These are phyloP conservation scores for Diarsia mendica DNA, from an alignment of 2,888 invertebrate genomes.

Conservation along the genomic window DNA sequence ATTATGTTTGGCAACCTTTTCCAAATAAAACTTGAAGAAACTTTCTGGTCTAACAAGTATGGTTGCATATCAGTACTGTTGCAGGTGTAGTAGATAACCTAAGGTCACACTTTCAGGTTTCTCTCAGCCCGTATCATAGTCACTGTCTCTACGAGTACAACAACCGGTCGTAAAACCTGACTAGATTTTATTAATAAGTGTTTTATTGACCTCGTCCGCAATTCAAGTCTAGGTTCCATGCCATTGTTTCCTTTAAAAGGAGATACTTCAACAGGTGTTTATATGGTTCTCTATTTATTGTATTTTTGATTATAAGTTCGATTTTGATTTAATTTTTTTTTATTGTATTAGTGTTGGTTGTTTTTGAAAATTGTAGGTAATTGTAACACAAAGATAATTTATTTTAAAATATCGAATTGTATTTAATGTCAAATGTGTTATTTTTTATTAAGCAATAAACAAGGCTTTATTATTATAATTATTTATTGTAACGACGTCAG, in stretches of 20 bases:
- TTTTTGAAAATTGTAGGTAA: too few species aligned
- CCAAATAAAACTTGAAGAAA: too few species aligned
- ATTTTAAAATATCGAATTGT: too few species aligned
- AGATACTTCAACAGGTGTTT: constrained; percentile 21
- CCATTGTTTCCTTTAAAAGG: constrained; percentile 51
- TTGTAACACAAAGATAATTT: too few species aligned
- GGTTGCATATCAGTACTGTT: background rate
- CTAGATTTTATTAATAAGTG: constrained; percentile 15
- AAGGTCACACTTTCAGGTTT: constrained; percentile 6
- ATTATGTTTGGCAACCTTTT: background rate
- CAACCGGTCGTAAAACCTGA: constrained; percentile 18
- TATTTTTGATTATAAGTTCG: too few species aligned
- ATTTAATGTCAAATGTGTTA: too few species aligned
- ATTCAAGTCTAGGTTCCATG: constrained; percentile 15
- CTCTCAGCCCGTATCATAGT: background rate
- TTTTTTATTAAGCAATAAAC: too few species aligned
- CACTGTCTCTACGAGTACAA: background rate
- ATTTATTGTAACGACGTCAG: constrained; percentile 4
- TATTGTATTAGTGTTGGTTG: too few species aligned
- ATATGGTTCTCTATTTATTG: background rate
- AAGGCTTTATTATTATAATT: too few species aligned
- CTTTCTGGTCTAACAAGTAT: background rate
- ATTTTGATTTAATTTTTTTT: too few species aligned
- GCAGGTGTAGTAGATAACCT: background rate
- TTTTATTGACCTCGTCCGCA: constrained; percentile 34